phyloP scores from a whole-genome alignment of 1,140 invertebrate species.

The Drosophila sproati region DNA sequence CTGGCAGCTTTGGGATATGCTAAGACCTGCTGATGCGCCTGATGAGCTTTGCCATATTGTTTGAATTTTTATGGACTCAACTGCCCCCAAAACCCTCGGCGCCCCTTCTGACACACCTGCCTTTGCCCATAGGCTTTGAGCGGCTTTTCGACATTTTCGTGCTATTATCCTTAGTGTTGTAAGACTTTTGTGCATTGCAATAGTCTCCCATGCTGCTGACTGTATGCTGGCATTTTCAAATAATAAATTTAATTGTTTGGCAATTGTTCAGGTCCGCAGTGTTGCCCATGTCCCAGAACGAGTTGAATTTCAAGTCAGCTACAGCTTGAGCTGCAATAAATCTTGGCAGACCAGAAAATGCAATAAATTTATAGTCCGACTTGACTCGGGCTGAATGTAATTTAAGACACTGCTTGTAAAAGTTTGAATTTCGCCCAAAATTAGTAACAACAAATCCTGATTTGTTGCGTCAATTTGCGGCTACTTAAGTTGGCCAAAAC shows the following conservation, averaged over 20 bases:
- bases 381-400: constrained; percentile 11
- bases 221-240: constrained; percentile 24
- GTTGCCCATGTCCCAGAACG: constrained; percentile 3
- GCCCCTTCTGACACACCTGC: not conserved
- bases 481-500: constrained; percentile 51
- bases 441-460: constrained; percentile 40
- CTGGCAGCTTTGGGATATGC: constrained; percentile 55
- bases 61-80: constrained; percentile 65
- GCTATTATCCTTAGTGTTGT: constrained; percentile 34
- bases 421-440: constrained; percentile 42
- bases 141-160: constrained; percentile 32
- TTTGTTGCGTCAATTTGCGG: constrained; percentile 55
- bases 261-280: constrained; percentile 16
- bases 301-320: constrained; percentile 10
- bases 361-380: constrained; percentile 27
- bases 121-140: constrained; percentile 11
- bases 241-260: constrained; percentile 60
- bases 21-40: constrained; percentile 73
- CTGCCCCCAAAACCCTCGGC: not conserved
- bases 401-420: constrained; percentile 17
- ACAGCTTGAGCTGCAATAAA: constrained; percentile 20
- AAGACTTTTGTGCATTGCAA: constrained; percentile 3
- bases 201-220: not conserved
- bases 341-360: constrained; percentile 18
- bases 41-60: constrained; percentile 77